Base-by-base conservation (phyloP, 2,797 vertebrate species). In the Urophycis tenuis region DNA sequence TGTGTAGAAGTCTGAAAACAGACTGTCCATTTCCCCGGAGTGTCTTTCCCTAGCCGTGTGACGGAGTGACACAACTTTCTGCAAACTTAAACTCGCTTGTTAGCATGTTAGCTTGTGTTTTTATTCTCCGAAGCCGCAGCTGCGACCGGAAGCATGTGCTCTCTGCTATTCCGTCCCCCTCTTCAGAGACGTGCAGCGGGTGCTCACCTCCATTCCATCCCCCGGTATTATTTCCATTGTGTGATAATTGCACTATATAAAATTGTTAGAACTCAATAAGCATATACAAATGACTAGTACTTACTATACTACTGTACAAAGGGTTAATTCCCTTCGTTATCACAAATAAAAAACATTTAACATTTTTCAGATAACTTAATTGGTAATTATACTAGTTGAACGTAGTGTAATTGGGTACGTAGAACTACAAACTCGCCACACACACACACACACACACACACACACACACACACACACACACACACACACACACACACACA, bases 81-180 rank as follows among this genome's bases (percentile, higher is more conserved):
- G 74, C 70, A 76, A 85, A 86, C 85, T 91, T 80, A 84, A 75
- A 60, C 78, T 87, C 36, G 81, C 80, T 82, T 82, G 60, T 30
- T 67, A 67, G 64, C 64, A 25, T 25, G 17, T 30, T 67, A 30
- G 64, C n/a, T 25, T 25, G 75, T 85, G 85, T 88, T 86, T 88
- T 82, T 82, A 84, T 87, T 86, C 84, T 85, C 34, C 84, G 75
- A 85, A 83, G 82, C 32, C 86, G 81, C 81, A 80, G 81, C 82
- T 85, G 83, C 87, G 86, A 70, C 91, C 84, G 91, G 90, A 91
- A 92, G 86, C 85, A 82, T 81, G 91, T 89, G 89, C 84, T 80
- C 84, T 74, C 79, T 77, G 45, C 73, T 83, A 87, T 79, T 78
- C 33, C 5, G 49, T 60, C 49, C 49, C 49, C 49, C 49, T 60